These are phyloP conservation scores for Chrysogorgia sp. DNA, from an alignment of 92 coral and sea anemone species.

Conservation along the genomic window DNA sequence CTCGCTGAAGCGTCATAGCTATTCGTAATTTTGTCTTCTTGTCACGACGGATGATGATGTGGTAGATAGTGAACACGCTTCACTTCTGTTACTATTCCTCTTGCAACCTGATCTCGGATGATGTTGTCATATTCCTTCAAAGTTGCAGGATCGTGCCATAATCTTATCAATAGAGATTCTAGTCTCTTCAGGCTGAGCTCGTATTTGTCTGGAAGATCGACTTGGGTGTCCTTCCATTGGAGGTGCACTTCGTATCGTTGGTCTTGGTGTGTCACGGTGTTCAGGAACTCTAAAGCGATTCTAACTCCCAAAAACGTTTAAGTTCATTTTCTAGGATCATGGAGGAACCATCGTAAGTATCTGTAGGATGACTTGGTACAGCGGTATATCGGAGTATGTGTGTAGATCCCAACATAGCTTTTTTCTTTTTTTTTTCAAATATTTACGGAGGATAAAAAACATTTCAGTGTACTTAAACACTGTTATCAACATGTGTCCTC, in stretches of 20 bases:
- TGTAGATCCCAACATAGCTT: not conserved
- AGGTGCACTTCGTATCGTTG: conserved; percentile 4
- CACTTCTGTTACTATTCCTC: not conserved
- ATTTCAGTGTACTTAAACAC: too few species aligned
- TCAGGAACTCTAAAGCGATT: conserved; percentile 1
- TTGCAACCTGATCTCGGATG: not conserved
- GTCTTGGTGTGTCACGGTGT: not conserved
- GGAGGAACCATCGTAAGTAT: not conserved
- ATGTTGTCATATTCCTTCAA: too few species aligned
- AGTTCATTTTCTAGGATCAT: too few species aligned
- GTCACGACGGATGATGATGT: conserved; percentile 11
- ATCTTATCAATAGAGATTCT: not conserved
- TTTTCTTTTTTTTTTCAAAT: too few species aligned
- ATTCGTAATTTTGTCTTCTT: conserved; percentile 4
- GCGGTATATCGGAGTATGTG: conserved; percentile 4
- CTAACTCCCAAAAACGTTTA: too few species aligned
- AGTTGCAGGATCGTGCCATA: too few species aligned
- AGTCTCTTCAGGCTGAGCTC: not conserved
- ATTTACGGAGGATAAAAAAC: too few species aligned
- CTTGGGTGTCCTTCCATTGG: conserved; percentile 10
- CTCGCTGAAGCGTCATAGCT: too few species aligned
- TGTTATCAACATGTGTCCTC: too few species aligned
- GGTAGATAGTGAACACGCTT: conserved; percentile 13
- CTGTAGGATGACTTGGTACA: too few species aligned
- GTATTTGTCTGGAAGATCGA: conserved; percentile 4